Evolutionary conservation across 2,113 vertebrate species (phyloP).

Genomic region (Proterorhinus semilunaris): DNA sequence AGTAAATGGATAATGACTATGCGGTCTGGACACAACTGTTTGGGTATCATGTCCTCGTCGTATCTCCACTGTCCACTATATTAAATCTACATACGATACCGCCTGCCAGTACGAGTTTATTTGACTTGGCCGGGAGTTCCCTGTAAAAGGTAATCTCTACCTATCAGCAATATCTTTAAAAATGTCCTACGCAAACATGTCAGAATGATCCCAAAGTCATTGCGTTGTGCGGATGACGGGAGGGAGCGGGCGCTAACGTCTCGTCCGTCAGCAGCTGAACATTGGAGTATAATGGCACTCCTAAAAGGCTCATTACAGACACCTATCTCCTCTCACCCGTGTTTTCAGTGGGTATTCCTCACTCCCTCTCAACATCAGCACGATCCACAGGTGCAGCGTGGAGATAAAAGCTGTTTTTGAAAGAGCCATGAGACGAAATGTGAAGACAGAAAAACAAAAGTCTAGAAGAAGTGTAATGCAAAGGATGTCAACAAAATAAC

Average conservation of each 20-base stretch:
- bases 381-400: constrained; percentile 52
- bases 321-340: constrained; percentile 30
- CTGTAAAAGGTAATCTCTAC: neutral
- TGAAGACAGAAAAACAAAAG: constrained; percentile 12
- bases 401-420: constrained; percentile 43
- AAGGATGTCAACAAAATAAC: neutral
- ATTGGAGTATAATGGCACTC: constrained; percentile 50
- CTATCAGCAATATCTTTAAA: constrained; percentile 20
- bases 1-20: constrained; percentile 33
- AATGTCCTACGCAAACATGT: constrained; percentile 43
- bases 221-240: constrained; percentile 35
- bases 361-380: constrained; percentile 26
- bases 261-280: constrained; percentile 53
- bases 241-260: constrained; percentile 32
- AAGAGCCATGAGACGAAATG: constrained; percentile 25
- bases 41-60: constrained; percentile 29
- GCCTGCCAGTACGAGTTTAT: constrained; percentile 22
- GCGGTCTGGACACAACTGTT: constrained; percentile 30
- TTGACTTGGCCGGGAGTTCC: constrained; percentile 15
- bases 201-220: constrained; percentile 40
- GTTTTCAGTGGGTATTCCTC: constrained; percentile 60
- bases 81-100: constrained; percentile 40
- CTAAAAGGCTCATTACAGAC: constrained; percentile 59
- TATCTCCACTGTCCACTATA: constrained; percentile 20
- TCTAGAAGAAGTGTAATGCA: neutral